Conservation (phyloP, 2,797 vertebrate species). For the Acanthurus lineatus region DNA sequence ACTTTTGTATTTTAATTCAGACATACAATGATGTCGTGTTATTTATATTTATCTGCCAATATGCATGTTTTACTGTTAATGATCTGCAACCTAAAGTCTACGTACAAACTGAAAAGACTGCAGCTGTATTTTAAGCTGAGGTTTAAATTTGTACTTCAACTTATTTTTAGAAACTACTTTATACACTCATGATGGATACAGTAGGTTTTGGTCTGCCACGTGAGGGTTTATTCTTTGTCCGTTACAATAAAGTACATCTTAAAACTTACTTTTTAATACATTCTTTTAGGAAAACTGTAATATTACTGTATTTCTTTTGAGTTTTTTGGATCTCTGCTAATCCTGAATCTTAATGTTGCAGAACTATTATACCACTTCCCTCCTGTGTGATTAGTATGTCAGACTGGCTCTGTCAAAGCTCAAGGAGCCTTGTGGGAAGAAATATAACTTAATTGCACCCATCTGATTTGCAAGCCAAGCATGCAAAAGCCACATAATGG, state of each 20-base stretch:
- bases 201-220: neutral
- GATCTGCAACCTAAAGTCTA: conserved; percentile 3
- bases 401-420: conserved; percentile 41
- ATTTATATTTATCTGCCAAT: neutral
- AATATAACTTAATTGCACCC: conserved; percentile 52
- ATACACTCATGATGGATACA: neutral
- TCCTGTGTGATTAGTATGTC: conserved; percentile 36
- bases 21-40: neutral
- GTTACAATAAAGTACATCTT: neutral
- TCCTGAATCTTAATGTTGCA: conserved; percentile 31
- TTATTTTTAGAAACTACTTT: neutral
- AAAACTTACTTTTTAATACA: neutral
- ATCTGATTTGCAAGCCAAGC: conserved; percentile 53
- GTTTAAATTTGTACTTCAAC: neutral
- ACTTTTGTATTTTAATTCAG: neutral
- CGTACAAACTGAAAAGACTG: conserved; percentile 2
- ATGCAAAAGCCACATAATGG: conserved; percentile 53
- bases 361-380: conserved; percentile 33
- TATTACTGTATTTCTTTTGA: conserved; percentile 25
- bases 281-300: neutral
- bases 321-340: conserved; percentile 6
- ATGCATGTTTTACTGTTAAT: neutral
- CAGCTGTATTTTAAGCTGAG: neutral
- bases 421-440: conserved; percentile 48
- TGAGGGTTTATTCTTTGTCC: neutral